Conservation (phyloP, 2,113 vertebrate species). For the Chionodraco myersi region DNA sequence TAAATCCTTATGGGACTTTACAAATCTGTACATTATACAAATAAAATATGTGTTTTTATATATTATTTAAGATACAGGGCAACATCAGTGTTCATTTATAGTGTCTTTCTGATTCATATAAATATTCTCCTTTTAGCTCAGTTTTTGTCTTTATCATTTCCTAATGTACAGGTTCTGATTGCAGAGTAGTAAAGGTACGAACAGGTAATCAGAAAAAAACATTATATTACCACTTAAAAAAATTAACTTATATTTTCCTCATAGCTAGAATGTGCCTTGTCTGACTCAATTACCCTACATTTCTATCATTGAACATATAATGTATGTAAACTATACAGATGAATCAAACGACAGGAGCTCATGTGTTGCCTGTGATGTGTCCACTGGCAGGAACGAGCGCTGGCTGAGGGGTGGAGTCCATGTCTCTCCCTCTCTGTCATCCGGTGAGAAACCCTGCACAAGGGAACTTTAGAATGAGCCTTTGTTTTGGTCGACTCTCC, state of each 20-base stretch:
- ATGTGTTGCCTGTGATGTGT: slow-evolving; percentile 67
- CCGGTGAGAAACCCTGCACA: slow-evolving; percentile 55
- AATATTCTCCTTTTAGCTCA: not conserved
- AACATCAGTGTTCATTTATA: not conserved
- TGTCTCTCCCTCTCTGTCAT: slow-evolving; percentile 74
- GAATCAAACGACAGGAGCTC: slow-evolving; percentile 31
- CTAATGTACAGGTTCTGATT: not conserved
- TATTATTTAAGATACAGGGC: not conserved
- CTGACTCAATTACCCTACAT: slow-evolving; percentile 2
- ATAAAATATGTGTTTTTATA: not conserved
- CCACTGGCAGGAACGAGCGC: slow-evolving; percentile 60
- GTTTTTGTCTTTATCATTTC: not conserved
- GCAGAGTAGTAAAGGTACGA: not conserved
- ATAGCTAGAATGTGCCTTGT: not conserved
- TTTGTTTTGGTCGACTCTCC: slow-evolving; percentile 82
- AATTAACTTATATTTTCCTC: not conserved
- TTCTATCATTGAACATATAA: not conserved
- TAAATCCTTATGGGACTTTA: not conserved
- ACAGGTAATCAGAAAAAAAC: not conserved
- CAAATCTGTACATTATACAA: not conserved
- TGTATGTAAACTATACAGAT: slow-evolving; percentile 32
- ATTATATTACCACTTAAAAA: not conserved
- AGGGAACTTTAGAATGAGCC: slow-evolving; percentile 76
- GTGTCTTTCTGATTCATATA: not conserved
- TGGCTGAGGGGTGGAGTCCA: slow-evolving; percentile 75